Conservation (phyloP, 2,797 vertebrate genomes). For the Remorina albescens region DNA sequence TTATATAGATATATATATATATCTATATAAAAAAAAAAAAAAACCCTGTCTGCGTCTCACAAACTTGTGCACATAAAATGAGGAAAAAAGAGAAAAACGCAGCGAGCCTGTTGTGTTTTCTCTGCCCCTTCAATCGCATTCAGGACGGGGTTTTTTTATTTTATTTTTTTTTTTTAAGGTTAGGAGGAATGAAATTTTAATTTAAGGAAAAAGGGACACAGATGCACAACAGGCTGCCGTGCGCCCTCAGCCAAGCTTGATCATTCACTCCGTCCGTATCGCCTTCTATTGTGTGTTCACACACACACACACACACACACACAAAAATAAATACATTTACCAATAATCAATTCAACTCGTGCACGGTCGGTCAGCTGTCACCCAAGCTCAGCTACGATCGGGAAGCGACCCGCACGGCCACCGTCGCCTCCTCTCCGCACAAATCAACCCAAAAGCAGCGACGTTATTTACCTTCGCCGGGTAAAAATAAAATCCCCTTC, state of each 20-base stretch:
- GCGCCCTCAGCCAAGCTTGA: slow-evolving; percentile 19
- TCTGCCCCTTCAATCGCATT: too few species aligned
- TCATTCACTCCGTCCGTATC: slow-evolving; percentile 42
- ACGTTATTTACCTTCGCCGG: slow-evolving; percentile 46
- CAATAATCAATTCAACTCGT: slow-evolving; percentile 26
- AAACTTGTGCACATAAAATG: slow-evolving; percentile 23
- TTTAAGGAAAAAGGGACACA: not conserved
- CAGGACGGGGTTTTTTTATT: too few species aligned
- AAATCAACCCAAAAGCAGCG: not conserved
- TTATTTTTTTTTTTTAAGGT: too few species aligned
- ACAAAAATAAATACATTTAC: not conserved
- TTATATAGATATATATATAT: too few species aligned
- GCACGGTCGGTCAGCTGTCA: slow-evolving; percentile 37
- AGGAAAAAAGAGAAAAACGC: not conserved
- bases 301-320: too few species aligned
- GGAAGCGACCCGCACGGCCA: slow-evolving; percentile 34
- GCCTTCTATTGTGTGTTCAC: too few species aligned
- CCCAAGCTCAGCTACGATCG: too few species aligned
- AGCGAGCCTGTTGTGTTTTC: too few species aligned
- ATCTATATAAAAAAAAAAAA: too few species aligned
- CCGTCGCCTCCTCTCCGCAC: slow-evolving; percentile 50
- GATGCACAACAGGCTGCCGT: slow-evolving; percentile 67
- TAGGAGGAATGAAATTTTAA: not conserved
- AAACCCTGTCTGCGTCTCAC: slow-evolving; percentile 39
- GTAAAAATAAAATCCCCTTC: too few species aligned